A percentile compares a stretch with the other conserved stretches of the same genome.
phyloP scores from a whole-genome alignment of 2,797 vertebrate species.

The Hyperoplus lanceolatus region DNA sequence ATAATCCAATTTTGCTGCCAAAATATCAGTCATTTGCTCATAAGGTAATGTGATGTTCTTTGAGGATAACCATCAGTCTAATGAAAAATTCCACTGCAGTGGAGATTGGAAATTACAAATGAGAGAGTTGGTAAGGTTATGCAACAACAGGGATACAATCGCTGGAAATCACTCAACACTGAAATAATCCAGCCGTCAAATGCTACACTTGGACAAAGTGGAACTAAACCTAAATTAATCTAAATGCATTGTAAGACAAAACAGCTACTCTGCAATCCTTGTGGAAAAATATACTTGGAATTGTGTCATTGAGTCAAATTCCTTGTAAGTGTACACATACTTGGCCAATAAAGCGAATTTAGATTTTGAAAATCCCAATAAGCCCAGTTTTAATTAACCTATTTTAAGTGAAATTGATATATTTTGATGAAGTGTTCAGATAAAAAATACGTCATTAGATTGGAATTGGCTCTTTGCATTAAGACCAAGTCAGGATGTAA shows the following conservation, averaged over 20 bases:
- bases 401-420: not conserved
- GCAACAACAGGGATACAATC: constrained; percentile 32
- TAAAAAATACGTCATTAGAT: not conserved
- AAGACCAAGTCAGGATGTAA: not conserved
- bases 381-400: not conserved
- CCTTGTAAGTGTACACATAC: not conserved
- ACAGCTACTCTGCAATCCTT: not conserved
- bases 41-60: constrained; percentile 27
- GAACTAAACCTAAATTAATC: constrained; percentile 8
- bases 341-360: not conserved
- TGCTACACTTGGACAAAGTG: not conserved
- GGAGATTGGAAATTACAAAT: not conserved
- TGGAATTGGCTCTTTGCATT: not conserved
- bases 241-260: not conserved
- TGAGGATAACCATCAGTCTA: constrained; percentile 39
- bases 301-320: no score
- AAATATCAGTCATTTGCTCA: constrained; percentile 26
- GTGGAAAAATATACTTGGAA: no score
- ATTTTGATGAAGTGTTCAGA: not conserved
- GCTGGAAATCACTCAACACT: constrained; percentile 24
- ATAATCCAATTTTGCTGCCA: constrained; percentile 24
- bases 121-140: constrained; percentile 17
- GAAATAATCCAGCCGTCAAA: constrained; percentile 30
- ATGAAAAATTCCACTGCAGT: constrained; percentile 56
- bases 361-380: not conserved